Base-by-base conservation (phyloP, 2,113 vertebrate genomes). In the Gopherus flavomarginatus region DNA sequence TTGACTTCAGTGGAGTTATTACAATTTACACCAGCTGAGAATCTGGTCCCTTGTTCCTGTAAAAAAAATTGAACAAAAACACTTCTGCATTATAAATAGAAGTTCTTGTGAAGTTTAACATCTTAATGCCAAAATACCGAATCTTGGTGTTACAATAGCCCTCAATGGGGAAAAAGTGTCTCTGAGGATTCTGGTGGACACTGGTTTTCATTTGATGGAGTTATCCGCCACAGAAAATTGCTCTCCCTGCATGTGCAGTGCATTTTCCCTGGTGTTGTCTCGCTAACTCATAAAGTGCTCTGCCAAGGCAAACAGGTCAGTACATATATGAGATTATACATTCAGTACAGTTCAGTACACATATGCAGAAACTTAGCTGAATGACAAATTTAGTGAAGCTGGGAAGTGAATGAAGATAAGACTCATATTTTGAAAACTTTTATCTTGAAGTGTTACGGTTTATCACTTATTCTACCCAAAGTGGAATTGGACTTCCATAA, bases 1-100 rank as follows among this genome's bases (percentile, higher is more conserved):
- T 24, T 65, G 2, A 21, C 69, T 62, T 62, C 81, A 77, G 16
- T 62, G 19, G 14, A 87, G 5, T 2, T 19, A 1, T 52, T 81
- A 7, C 1, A 3, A 52, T 81, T 59, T 31, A 53, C 17, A 3
- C 0, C 4, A 69, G 5, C 4, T 42, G 10, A 86, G 2, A 52
- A 78, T 26, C 44, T 84, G 4, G 24, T 84, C 38, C 53, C 53
- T 54, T 7, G 21, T 54, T 54, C 53, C 53, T 22, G 21, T 54
- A 54, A 54, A 54, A 53, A 19, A 54, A 87, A 2, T 16, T 16
- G 35, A 72, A 56, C 16, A 90, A 89, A 81, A 83, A 1, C 8
- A 52, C 9, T 57, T 65, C 29, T 35, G 21, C 79, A 81, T 35
- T 53, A 35, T 53, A n/a, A 81, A 81, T 3, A 27, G 2, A 1